These are phyloP conservation scores for Pedionomus torquatus DNA, from an alignment of 2,113 vertebrate genomes.

Conservation along the genomic window DNA sequence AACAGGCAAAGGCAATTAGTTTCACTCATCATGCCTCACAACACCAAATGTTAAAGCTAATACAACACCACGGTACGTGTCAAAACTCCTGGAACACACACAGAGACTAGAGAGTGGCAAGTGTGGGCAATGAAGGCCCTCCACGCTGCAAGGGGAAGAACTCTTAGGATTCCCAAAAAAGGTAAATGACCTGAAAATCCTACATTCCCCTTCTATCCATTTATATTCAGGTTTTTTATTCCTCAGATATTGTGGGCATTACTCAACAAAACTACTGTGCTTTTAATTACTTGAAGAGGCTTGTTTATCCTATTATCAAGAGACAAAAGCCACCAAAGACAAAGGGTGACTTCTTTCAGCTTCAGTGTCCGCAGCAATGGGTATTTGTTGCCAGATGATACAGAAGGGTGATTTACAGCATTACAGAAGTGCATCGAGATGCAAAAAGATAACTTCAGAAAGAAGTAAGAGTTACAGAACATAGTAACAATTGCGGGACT, in stretches of 20 bases:
- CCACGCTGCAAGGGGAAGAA: not conserved
- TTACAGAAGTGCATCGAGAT: not conserved
- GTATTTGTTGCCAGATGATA: not conserved
- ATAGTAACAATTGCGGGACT: constrained; percentile 64
- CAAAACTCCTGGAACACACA: not conserved
- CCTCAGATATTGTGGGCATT: not conserved
- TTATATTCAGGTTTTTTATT: not conserved
- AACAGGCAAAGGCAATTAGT: fast-evolving
- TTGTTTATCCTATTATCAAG: not conserved
- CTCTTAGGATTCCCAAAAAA: not conserved
- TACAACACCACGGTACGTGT: fast-evolving
- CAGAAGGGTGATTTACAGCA: not conserved
- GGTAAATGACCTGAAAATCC: not conserved
- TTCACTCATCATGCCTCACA: not conserved
- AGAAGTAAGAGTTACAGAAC: not conserved
- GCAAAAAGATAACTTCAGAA: not conserved
- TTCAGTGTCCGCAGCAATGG: not conserved
- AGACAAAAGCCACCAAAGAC: not conserved
- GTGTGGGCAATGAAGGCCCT: fast-evolving
- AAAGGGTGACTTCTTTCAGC: not conserved
- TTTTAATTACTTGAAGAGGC: not conserved
- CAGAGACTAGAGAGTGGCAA: not conserved
- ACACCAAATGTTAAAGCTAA: not conserved
- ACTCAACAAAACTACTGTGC: not conserved
- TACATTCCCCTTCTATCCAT: not conserved